Evolutionary conservation across 2,113 vertebrate species (phyloP).

Genomic region (Odontesthes bonariensis): DNA sequence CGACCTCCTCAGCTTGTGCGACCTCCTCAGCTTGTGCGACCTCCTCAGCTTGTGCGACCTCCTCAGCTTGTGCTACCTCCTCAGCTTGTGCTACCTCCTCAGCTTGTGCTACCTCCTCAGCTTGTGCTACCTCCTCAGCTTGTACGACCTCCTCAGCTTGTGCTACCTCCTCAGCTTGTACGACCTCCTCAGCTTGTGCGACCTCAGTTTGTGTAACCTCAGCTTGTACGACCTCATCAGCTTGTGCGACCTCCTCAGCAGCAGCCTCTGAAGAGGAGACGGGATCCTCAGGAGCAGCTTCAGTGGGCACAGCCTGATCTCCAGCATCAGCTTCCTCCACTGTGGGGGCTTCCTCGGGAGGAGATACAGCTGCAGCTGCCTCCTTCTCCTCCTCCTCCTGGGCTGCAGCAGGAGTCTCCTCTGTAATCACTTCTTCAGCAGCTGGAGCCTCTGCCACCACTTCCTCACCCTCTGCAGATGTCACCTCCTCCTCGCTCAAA

Average conservation of each 20-base stretch:
- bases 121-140: background rate
- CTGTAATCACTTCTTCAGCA: constrained; percentile 16
- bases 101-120: constrained; percentile 7
- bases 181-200: too few relatives aligned
- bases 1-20: too few relatives aligned
- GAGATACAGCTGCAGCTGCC: background rate
- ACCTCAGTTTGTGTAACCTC: too few relatives aligned
- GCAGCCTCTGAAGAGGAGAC: too few relatives aligned
- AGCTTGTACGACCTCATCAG: too few relatives aligned
- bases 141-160: background rate
- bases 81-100: background rate
- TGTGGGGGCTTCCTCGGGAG: background rate
- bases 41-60: too few relatives aligned
- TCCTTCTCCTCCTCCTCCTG: background rate
- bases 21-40: too few relatives aligned
- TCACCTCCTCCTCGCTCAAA: constrained; percentile 27
- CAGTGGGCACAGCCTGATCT: constrained; percentile 4
- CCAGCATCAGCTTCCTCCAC: constrained; percentile 30
- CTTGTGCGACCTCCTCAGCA: too few relatives aligned
- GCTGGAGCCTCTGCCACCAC: constrained; percentile 17
- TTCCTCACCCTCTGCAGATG: constrained; percentile 29
- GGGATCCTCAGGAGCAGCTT: too few relatives aligned
- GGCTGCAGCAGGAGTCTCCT: constrained; percentile 3
- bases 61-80: too few relatives aligned
- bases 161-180: too few relatives aligned